Base-by-base conservation (phyloP, 2,113 vertebrate species). In the Pachycephala philippinensis region DNA sequence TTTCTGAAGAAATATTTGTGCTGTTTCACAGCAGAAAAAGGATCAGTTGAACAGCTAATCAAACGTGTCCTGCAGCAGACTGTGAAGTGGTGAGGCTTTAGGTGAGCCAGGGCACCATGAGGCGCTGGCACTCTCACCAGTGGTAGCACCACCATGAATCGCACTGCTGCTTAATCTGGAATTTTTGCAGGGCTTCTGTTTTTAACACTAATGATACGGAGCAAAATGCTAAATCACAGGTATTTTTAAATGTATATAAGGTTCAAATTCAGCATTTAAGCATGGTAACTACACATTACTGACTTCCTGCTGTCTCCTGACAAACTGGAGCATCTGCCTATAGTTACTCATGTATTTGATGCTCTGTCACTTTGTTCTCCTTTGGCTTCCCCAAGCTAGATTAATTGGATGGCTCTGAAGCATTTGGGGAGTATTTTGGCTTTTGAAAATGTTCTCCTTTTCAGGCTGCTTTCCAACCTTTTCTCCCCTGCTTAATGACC, bases 401-500 rank as follows among this genome's bases (percentile, higher is more conserved):
- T 79, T 96, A 96, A 97, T 96, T 94, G 88, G 90, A 87, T 75
- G 76, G 53, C 72, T 95, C 71, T 61, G 76, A 89, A 94, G 80
- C 89, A 87, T 49, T 80, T 3, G 5, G 90, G 69, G 61, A 94
- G 71, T 85, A 59, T 93, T 90, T 79, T 90, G 83, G 93, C 77
- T 93, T 95, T 95, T 94, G 69, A 95, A 94, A 96, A 87, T 79
- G 19, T 87, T 96, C 90, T 90, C 35, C 60, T 96, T 96, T 96
- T 89, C 92, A 87, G 80, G 77, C 93, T 93, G 90, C 77, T 95
- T 97, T 96, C 95, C 92, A 95, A 57, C 76, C 69, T 95, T 94
- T 95, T 87, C 83, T 96, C 89, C 69, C 52, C 37, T 93, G 88
- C 89, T 92, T 97, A 94, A 96, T 93, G 96, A 96, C 69, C 90